Evolutionary conservation across 1,140 invertebrate species (phyloP).

Genomic region (Drosophila nigrodunni): DNA sequence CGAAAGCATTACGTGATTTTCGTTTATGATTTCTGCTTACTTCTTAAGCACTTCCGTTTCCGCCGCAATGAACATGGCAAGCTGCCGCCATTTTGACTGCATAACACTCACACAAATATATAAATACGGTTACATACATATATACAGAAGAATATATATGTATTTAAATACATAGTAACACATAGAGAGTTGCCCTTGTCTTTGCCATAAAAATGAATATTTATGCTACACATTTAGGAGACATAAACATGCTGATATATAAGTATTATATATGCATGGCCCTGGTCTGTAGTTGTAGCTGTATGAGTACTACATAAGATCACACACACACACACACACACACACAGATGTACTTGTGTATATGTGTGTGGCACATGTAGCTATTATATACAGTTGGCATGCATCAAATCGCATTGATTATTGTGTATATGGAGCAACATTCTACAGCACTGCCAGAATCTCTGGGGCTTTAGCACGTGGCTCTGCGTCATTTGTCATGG

Average conservation of each 20-base stretch:
- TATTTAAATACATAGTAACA: conserved; percentile 1
- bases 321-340: conserved; percentile 10
- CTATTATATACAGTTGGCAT: conserved; percentile 53
- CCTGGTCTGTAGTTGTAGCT: conserved; percentile 51
- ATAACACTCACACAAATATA: conserved; percentile 25
- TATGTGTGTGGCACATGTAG: conserved; percentile 1
- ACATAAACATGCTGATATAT: conserved; percentile 70
- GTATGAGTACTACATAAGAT: conserved; percentile 22
- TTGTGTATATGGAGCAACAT: conserved; percentile 57
- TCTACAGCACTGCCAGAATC: conserved; percentile 32
- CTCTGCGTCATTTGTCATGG: conserved; percentile 74
- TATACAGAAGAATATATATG: neutral
- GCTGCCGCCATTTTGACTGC: conserved; percentile 53
- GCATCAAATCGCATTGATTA: conserved; percentile 82
- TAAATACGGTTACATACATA: neutral
- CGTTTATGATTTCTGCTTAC: conserved; percentile 80
- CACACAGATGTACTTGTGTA: neutral
- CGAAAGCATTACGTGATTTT: conserved; percentile 76
- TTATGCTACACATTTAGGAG: conserved; percentile 66
- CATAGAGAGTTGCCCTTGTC: conserved; percentile 54
- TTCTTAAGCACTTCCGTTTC: conserved; percentile 77
- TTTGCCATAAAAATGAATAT: conserved; percentile 79
- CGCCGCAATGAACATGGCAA: conserved; percentile 54
- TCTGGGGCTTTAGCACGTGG: conserved; percentile 50
- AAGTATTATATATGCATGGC: conserved; percentile 58